Base-by-base conservation (phyloP, 2,888 invertebrate species). In the Theretra japonica region DNA sequence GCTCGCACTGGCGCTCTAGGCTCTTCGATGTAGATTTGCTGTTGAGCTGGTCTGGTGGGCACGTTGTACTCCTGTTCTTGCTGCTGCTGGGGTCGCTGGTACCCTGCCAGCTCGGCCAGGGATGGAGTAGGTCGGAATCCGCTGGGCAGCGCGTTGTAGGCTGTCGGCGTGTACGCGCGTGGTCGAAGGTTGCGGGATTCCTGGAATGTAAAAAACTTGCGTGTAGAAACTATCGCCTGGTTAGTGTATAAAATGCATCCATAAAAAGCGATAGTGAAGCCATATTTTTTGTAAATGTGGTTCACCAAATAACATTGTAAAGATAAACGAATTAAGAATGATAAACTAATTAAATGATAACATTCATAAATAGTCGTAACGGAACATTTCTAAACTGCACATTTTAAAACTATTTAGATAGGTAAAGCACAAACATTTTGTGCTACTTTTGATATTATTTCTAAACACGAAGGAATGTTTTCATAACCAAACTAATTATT, bases 1-100 rank as follows among this genome's bases (percentile, higher is more conserved):
- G 84, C 81, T 76, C 92, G 86, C 15, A 79, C 72, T 4, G 96
- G 96, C 56, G 97, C 95, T 76, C 97, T 95, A 81, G 97, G 97
- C 79, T 97, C 97, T 76, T 97, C 96, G 77, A 92, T 80, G 70
- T 89, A 90, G n/a, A 79, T 77, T 73, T 91, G 90, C 75, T 83
- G 89, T 75, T 79, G 91, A 69, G 77, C 83, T 58, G 81, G 85
- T 80, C 83, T 84, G 72, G 73, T 83, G 8, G 82, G 86, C 33
- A 82, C 78, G n/a, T 85, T 74, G 79, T 86, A 89, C 74, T 88
- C 86, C 56, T 89, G 86, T 65, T 88, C 86, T 50, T 89, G 86
- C 60, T 88, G 86, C 75, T 89, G 88, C 73, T 83, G 87, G 25
- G 80, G 86, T 50, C 86, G 83, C 79, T 92, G 92, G 86, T 94